A percentile compares a stretch with the other conserved stretches of the same genome.
These are phyloP conservation scores for Eleutherodactylus coqui DNA, from an alignment of 2,797 vertebrate genomes.

Conservation along the genomic window DNA sequence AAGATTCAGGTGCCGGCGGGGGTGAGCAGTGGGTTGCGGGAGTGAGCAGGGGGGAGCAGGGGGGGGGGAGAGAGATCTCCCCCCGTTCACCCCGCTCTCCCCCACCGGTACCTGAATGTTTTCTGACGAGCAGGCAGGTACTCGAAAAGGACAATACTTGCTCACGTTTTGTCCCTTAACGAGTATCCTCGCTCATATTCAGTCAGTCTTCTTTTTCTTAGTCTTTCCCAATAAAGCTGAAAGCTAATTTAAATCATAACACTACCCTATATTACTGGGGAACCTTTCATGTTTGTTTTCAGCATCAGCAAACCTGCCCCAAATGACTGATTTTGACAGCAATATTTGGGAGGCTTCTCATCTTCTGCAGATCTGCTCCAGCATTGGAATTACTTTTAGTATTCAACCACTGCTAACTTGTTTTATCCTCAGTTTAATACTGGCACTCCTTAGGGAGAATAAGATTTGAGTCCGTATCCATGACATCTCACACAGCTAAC, in stretches of 20 bases:
- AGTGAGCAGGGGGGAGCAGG: too few relatives aligned
- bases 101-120: too few relatives aligned
- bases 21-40: too few relatives aligned
- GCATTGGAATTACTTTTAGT: background rate
- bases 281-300: background rate
- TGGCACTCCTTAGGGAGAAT: background rate
- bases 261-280: background rate
- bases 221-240: background rate
- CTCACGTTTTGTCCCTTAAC: too few relatives aligned
- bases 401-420: background rate
- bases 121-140: too few relatives aligned
- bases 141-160: too few relatives aligned
- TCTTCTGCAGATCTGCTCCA: background rate
- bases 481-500: background rate
- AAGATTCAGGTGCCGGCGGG: too few relatives aligned
- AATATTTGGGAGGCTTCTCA: background rate
- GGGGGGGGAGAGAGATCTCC: too few relatives aligned
- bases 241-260: background rate
- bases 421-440: background rate
- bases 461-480: background rate
- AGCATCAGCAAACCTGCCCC: background rate
- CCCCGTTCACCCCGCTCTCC: too few relatives aligned
- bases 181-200: too few relatives aligned
- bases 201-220: background rate
- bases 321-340: background rate